A percentile compares a stretch with the other conserved stretches of the same genome.
phyloP scores from a whole-genome alignment of 2,113 vertebrate genomes.

The Dryoscopus gambensis region DNA sequence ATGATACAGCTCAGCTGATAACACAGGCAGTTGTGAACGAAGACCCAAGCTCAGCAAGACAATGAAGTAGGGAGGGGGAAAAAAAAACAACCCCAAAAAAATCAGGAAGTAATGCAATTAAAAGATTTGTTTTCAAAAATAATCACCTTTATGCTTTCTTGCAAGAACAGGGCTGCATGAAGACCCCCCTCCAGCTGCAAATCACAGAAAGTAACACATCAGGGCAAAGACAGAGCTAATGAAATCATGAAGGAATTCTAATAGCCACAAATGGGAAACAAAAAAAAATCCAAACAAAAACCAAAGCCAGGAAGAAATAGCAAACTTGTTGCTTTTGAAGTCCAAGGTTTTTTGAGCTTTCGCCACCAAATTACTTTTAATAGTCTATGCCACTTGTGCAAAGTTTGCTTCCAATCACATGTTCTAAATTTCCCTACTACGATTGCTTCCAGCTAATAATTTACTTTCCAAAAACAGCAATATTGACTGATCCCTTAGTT shows the following conservation, averaged over 20 bases:
- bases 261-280: neutral
- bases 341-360: neutral
- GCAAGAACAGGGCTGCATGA: slow-evolving; percentile 93
- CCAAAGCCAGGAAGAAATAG: neutral
- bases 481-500: neutral
- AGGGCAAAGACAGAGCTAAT: slow-evolving; percentile 63
- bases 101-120: slow-evolving; percentile 12
- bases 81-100: neutral
- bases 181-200: slow-evolving; percentile 91
- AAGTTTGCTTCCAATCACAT: neutral
- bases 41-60: slow-evolving; percentile 10
- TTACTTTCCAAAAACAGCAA: slow-evolving; percentile 6
- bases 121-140: slow-evolving; percentile 54
- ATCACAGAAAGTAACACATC: slow-evolving; percentile 82
- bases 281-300: neutral
- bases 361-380: neutral
- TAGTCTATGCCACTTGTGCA: neutral
- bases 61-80: neutral
- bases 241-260: slow-evolving; percentile 53
- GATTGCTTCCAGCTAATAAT: neutral
- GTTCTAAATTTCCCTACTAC: neutral
- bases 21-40: slow-evolving; percentile 1
- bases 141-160: slow-evolving; percentile 98
- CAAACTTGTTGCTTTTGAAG: neutral
- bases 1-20: neutral